phyloP scores from a whole-genome alignment of 2,888 invertebrate genomes.

The Auanema freiburgensis region DNA sequence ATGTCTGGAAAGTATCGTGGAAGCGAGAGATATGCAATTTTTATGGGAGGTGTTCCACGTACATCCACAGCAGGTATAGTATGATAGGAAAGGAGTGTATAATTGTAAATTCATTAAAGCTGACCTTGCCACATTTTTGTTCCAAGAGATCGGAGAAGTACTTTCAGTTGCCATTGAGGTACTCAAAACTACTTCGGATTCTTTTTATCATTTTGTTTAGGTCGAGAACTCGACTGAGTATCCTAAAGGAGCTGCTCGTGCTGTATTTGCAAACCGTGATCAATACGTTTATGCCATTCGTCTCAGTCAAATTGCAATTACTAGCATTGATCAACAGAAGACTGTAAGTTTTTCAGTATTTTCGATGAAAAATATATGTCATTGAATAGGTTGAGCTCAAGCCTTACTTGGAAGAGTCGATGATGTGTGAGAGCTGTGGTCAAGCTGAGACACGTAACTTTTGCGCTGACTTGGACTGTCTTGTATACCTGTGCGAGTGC shows the following conservation, averaged over 20 bases:
- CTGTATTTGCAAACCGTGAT: neutral
- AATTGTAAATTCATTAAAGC: neutral
- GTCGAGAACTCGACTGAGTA: neutral
- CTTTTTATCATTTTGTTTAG: too few relatives aligned
- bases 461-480: neutral
- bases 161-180: neutral
- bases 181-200: too few relatives aligned
- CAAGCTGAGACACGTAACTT: neutral
- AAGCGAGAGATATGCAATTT: neutral
- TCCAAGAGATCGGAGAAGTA: neutral
- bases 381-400: slow-evolving; percentile 6
- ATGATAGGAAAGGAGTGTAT: neutral
- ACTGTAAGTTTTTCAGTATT: too few relatives aligned
- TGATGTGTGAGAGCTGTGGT: neutral
- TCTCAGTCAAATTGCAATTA: too few relatives aligned
- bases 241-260: slow-evolving; percentile 11
- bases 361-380: too few relatives aligned
- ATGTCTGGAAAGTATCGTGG: too few relatives aligned
- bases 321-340: too few relatives aligned
- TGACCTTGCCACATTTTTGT: neutral
- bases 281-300: neutral
- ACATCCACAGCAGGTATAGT: neutral
- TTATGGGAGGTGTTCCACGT: slow-evolving; percentile 1
- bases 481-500: neutral
- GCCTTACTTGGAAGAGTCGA: slow-evolving; percentile 3